A percentile compares a stretch with the other conserved stretches of the same genome.
Evolutionary conservation across 2,113 vertebrate genomes (phyloP).

Genomic region (Poicephalus meyeri): DNA sequence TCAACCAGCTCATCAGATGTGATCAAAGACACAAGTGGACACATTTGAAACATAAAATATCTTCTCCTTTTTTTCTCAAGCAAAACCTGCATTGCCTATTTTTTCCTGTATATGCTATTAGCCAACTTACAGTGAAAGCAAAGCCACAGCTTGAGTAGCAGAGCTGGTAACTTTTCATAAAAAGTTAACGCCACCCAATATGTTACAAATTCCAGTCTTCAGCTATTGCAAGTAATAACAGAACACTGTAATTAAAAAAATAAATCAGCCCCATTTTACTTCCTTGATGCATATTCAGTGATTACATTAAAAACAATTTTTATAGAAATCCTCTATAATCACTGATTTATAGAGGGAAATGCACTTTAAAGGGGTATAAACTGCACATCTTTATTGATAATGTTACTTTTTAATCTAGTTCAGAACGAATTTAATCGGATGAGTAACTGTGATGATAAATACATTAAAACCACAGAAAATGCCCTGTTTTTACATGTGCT

Average conservation of each 20-base stretch:
- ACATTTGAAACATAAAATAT: background rate
- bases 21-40: constrained; percentile 7
- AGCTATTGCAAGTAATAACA: constrained; percentile 44
- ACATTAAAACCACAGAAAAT: constrained; percentile 31
- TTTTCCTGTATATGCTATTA: background rate
- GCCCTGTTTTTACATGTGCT: background rate
- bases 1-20: background rate
- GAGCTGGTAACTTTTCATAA: constrained; percentile 42
- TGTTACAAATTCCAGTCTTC: constrained; percentile 41
- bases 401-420: constrained; percentile 9
- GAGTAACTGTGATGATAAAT: background rate
- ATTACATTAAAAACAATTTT: constrained; percentile 27
- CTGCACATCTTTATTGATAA: constrained; percentile 17
- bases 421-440: constrained; percentile 11
- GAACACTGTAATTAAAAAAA: constrained; percentile 33
- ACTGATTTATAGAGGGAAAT: constrained; percentile 42
- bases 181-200: constrained; percentile 26
- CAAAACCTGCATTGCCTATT: background rate
- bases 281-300: constrained; percentile 10
- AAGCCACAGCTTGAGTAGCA: constrained; percentile 15
- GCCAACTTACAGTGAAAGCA: constrained; percentile 15
- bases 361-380: constrained; percentile 8
- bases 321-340: constrained; percentile 28
- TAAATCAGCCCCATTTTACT: constrained; percentile 29
- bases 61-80: background rate